Evolutionary conservation across 23 tunicate genomes (phyloP), one percentile per base, ranked within the genome.

Genomic region (Trididemnum miniatum): DNA sequence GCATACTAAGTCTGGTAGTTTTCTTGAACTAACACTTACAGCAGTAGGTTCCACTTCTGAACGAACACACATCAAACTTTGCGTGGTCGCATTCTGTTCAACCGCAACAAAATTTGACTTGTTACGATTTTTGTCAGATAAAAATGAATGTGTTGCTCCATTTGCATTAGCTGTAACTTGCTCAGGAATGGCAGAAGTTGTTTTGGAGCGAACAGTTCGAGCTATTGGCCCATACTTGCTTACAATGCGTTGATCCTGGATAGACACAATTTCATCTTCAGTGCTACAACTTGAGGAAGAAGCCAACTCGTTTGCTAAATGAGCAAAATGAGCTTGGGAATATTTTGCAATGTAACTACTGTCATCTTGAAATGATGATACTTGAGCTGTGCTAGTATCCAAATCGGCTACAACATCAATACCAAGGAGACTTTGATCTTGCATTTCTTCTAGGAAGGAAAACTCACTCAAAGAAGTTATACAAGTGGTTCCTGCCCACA

Each of bases 141-240:
- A 63, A 35, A 81, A 67, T 0, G 76, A 86, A 12, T 81, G 82
- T 0, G 86, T 87, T 1, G 40, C 22, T 34, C 65, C 75, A 26
- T 72, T 87, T 5, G 66, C 82, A 65, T 76, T 92, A 1, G 83
- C 89, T 7, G 83, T 78, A 64, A 92, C 97, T 80, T 92, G 97
- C 28, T 83, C 89, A 15, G 79, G 85, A 34, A 49, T 76, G 4
- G 97, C 83, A 31, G 88, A 51, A 1, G 88, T 83, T 28, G 92
- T 91, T 73, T 78, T 92, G 20, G 92, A 83, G 51, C 88, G 64
- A n/a, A 87, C 92, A 4, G 89, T 62, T 23, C 97, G 80, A 29
- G 97, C 97, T 51, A 92, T 92, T 12, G 97, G 97, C 9, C 97
- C 97, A 80, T 87, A 92, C 64, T 92, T 92, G 38, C 90, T 84